Evolutionary conservation across 2,797 vertebrate species (phyloP).

Genomic region (Varecia variegata): DNA sequence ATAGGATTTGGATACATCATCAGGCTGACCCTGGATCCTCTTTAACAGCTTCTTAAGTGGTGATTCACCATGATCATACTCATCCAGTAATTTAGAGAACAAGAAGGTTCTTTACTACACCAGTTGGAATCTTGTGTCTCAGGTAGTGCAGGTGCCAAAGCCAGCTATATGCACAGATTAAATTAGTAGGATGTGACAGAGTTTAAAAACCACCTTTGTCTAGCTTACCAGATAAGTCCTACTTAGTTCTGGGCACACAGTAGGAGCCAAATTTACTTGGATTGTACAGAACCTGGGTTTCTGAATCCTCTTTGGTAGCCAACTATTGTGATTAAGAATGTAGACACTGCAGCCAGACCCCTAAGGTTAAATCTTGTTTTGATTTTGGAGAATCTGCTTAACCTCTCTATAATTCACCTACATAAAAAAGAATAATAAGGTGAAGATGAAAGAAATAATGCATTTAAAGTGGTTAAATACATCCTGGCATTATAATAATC

Average conservation of each 20-base stretch:
- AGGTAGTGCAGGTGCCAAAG: not conserved
- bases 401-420: not conserved
- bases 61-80: slow-evolving; percentile 34
- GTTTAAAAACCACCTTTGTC: not conserved
- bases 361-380: not conserved
- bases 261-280: not conserved
- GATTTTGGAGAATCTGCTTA: not conserved
- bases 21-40: not conserved
- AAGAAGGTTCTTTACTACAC: not conserved
- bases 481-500: not conserved
- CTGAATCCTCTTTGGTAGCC: not conserved
- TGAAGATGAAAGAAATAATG: not conserved
- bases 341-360: not conserved
- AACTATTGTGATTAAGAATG: not conserved
- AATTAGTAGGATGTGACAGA: not conserved
- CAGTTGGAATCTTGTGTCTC: not conserved
- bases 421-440: not conserved
- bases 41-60: not conserved
- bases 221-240: not conserved
- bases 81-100: slow-evolving; percentile 3
- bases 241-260: not conserved
- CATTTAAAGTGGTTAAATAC: not conserved
- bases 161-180: not conserved
- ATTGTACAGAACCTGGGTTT: not conserved
- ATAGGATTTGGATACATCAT: not conserved